Conservation (phyloP, 2,888 invertebrate species). For the Barypeithes pellucidus region DNA sequence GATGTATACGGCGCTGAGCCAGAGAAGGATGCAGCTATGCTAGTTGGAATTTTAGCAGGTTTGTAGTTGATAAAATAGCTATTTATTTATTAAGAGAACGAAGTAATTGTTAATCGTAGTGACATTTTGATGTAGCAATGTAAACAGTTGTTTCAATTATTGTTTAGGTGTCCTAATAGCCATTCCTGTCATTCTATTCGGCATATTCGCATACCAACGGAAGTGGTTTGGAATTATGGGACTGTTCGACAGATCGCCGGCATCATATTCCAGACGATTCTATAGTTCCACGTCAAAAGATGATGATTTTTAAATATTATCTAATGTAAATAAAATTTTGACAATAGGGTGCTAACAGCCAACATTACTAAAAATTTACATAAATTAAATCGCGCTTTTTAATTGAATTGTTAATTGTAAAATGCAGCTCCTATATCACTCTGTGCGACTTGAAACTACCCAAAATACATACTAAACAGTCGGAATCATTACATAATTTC, state of each 20-base stretch:
- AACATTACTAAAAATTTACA: no score
- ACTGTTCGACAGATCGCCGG: conserved; percentile 74
- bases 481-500: no score
- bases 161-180: conserved; percentile 77
- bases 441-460: no score
- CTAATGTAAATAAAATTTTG: no score
- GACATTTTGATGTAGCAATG: neutral
- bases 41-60: conserved; percentile 81
- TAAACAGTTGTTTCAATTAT: conserved; percentile 11
- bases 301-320: conserved; percentile 67
- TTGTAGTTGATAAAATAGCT: neutral
- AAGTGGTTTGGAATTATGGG: conserved; percentile 79
- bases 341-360: no score
- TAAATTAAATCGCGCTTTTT: no score
- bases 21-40: conserved; percentile 79
- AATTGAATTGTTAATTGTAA: no score
- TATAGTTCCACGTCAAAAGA: conserved; percentile 79
- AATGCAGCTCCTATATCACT: no score
- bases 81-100: no score
- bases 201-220: conserved; percentile 76
- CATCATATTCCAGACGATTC: conserved; percentile 79
- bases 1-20: conserved; percentile 79
- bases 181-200: conserved; percentile 77
- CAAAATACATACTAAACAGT: no score
- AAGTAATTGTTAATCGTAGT: no score